Evolutionary conservation across 2,888 invertebrate species (phyloP), one percentile per base, ranked within the genome.

Genomic region (Coleophora flavipennella): DNA sequence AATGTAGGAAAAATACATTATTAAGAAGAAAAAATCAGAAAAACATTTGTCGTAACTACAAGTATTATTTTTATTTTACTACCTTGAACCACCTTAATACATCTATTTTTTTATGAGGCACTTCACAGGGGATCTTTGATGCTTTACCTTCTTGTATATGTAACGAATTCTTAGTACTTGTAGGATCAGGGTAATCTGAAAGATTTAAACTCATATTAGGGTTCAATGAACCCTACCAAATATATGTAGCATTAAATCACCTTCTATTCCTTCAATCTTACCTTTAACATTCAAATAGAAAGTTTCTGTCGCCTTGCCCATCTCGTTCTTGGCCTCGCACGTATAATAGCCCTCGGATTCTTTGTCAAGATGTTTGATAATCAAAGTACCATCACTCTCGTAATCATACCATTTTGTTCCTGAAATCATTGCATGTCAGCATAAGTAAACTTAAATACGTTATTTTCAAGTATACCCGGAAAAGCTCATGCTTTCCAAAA

Each of bases 11-110:
- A n/a, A n/a, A n/a, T n/a, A n/a, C n/a, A n/a, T n/a, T n/a, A n/a
- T n/a, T n/a, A n/a, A n/a, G n/a, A n/a, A n/a, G n/a, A n/a, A n/a
- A n/a, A n/a, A n/a, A n/a, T n/a, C n/a, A n/a, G n/a, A n/a, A n/a
- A n/a, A n/a, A n/a, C n/a, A n/a, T n/a, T n/a, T n/a, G n/a, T n/a
- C n/a, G n/a, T n/a, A n/a, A n/a, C n/a, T n/a, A n/a, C n/a, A n/a
- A n/a, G n/a, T n/a, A n/a, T n/a, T n/a, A n/a, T n/a, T n/a, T n/a
- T n/a, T n/a, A n/a, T 28, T 10, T 13, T 10, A 9, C 32, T 53
- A 73, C 74, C 67, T 68, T 73, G 44, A 50, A 74, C 74, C 74
- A 74, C 2, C 60, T 56, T 1, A 74, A 13, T 26, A 20, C 29
- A 44, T 71, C 68, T 1, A 45, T 50, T 12, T 10, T 38, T 9